These are phyloP conservation scores for Lasioglossum lativentre DNA, from an alignment of 2,888 invertebrate species.

Conservation along the genomic window DNA sequence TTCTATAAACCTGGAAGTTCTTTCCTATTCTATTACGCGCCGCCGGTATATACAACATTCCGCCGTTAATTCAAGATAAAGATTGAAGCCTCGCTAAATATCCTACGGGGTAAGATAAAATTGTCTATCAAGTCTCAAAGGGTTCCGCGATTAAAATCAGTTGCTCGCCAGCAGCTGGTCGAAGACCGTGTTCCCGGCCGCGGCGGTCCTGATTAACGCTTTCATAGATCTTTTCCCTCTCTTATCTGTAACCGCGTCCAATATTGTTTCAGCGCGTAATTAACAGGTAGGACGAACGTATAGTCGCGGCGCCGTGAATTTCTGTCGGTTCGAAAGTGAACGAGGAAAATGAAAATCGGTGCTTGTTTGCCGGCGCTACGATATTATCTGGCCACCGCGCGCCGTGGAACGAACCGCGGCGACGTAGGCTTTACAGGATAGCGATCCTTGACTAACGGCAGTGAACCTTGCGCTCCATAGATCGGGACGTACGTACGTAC, in stretches of 20 bases:
- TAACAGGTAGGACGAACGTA: constrained; percentile 46
- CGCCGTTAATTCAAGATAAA: neutral
- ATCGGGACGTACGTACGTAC: constrained; percentile 23
- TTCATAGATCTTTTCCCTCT: constrained; percentile 5
- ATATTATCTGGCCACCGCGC: constrained; percentile 66
- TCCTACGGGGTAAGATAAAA: neutral
- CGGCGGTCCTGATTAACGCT: constrained; percentile 9
- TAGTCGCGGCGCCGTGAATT: constrained; percentile 46
- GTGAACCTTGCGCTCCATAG: constrained; percentile 55
- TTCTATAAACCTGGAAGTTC: neutral
- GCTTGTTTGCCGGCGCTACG: constrained; percentile 55
- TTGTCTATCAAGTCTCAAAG: constrained; percentile 14
- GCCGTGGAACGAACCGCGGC: constrained; percentile 23
- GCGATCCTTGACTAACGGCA: constrained; percentile 39
- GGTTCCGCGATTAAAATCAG: constrained; percentile 16
- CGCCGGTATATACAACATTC: neutral
- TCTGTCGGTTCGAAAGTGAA: constrained; percentile 58
- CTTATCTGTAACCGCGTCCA: constrained; percentile 10
- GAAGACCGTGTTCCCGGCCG: neutral
- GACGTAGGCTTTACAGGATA: constrained; percentile 34
- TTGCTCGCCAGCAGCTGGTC: neutral
- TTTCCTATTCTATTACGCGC: neutral
- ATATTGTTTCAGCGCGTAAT: constrained; percentile 40
- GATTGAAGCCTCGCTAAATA: neutral
- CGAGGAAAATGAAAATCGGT: constrained; percentile 68